These are phyloP conservation scores for Cyphomyrmex costatus DNA, from an alignment of 1,140 invertebrate species.

Conservation along the genomic window DNA sequence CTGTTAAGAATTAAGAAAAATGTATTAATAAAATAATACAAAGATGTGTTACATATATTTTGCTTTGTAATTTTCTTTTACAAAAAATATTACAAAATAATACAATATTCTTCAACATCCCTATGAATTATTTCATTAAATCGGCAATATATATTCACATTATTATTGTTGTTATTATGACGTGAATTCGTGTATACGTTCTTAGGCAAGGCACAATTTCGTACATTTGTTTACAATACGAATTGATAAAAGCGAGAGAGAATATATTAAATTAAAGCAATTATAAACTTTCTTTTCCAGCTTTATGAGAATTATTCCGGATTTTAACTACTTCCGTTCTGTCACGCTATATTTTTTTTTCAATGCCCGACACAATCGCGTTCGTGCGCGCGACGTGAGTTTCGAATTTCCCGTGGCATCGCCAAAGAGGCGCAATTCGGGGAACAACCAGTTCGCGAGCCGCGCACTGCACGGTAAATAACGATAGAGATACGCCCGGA, in stretches of 20 bases:
- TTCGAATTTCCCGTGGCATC: constrained; percentile 49
- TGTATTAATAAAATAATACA: too few relatives aligned
- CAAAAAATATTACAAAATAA: too few relatives aligned
- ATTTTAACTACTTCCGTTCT: constrained; percentile 28
- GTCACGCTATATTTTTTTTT: constrained; percentile 17
- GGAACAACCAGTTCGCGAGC: constrained; percentile 33
- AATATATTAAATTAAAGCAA: constrained; percentile 14
- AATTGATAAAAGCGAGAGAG: not conserved
- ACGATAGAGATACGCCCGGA: constrained; percentile 59
- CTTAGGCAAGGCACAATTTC: not conserved
- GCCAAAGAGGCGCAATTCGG: constrained; percentile 12
- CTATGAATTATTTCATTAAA: constrained; percentile 10
- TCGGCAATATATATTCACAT: not conserved
- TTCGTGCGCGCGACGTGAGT: constrained; percentile 22
- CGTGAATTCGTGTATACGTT: not conserved
- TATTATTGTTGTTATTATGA: not conserved
- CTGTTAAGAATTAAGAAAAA: not conserved
- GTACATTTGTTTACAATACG: constrained; percentile 10
- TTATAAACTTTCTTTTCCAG: constrained; percentile 41
- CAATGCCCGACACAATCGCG: constrained; percentile 27
- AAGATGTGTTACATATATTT: not conserved
- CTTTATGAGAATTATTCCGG: constrained; percentile 34
- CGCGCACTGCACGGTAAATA: constrained; percentile 22
- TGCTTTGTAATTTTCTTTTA: not conserved
- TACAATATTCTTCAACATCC: not conserved